These are phyloP conservation scores for Salvelinus fontinalis DNA, from an alignment of 2,113 vertebrate species.

Conservation along the genomic window DNA sequence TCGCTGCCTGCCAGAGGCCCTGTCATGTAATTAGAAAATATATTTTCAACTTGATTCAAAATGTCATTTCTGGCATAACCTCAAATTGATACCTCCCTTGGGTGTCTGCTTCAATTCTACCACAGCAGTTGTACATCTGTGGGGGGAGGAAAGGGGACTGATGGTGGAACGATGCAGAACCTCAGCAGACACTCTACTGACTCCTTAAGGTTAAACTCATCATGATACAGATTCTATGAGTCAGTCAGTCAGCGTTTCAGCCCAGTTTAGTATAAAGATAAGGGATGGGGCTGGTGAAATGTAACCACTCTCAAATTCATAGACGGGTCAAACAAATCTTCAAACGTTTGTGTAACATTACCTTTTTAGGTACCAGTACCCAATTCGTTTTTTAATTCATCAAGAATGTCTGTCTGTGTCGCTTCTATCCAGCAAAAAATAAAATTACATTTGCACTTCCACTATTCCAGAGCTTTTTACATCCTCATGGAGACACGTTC, in stretches of 20 bases:
- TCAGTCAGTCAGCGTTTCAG: not conserved
- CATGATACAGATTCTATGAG: not conserved
- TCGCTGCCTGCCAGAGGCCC: conserved; percentile 22
- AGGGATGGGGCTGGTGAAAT: too few species aligned
- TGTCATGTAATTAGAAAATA: conserved; percentile 46
- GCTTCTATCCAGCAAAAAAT: too few species aligned
- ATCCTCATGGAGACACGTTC: too few species aligned
- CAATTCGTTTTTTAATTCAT: too few species aligned
- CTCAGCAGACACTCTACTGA: conserved; percentile 47
- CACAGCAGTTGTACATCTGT: too few species aligned
- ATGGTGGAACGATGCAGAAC: not conserved
- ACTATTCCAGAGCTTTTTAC: too few species aligned
- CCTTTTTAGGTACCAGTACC: not conserved
- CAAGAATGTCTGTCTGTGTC: too few species aligned
- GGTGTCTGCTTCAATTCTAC: conserved; percentile 22
- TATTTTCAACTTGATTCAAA: conserved; percentile 58
- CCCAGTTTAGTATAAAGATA: not conserved
- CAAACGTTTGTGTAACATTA: not conserved
- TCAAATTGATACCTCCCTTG: conserved; percentile 25
- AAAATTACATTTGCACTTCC: too few species aligned
- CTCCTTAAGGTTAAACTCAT: conserved; percentile 50
- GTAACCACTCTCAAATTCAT: not conserved
- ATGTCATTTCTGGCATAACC: conserved; percentile 43
- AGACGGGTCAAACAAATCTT: not conserved
- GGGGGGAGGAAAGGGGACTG: too few species aligned